Percentiles rank a stretch among this genome's conserved stretches.
Conservation (phyloP, 1,140 invertebrate species). For the Cyrtorhinus lividipennis region DNA sequence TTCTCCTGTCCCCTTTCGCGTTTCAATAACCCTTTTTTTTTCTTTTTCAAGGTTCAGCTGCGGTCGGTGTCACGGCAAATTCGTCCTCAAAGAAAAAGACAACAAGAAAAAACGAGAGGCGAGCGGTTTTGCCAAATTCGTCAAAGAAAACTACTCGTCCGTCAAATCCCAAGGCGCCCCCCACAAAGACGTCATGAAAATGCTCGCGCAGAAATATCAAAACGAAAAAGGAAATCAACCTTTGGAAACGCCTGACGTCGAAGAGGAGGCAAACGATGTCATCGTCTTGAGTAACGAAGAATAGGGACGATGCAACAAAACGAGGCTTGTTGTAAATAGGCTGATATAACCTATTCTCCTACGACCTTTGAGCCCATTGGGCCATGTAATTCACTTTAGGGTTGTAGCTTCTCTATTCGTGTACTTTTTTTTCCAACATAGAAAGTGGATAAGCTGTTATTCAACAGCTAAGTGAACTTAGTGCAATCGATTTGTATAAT, state of each 20-base stretch:
- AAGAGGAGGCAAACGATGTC: neutral
- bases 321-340: no score
- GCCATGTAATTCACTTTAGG: no score
- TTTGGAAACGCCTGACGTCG: neutral
- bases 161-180: neutral
- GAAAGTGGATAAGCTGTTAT: no score
- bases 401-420: no score
- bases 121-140: neutral
- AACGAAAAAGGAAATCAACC: neutral
- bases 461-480: no score
- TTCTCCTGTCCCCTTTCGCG: no score
- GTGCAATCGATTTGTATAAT: no score
- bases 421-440: no score
- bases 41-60: neutral
- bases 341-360: no score
- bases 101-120: neutral
- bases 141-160: neutral
- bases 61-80: neutral
- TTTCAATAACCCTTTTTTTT: neutral
- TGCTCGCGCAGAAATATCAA: neutral
- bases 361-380: no score
- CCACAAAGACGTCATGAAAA: neutral
- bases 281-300: no score
- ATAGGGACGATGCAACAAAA: no score
- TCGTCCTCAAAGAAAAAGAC: neutral